A percentile compares a stretch with the other conserved stretches of the same genome.
phyloP scores from a whole-genome alignment of 2,888 invertebrate species.

The Apodemia arnacis region DNA sequence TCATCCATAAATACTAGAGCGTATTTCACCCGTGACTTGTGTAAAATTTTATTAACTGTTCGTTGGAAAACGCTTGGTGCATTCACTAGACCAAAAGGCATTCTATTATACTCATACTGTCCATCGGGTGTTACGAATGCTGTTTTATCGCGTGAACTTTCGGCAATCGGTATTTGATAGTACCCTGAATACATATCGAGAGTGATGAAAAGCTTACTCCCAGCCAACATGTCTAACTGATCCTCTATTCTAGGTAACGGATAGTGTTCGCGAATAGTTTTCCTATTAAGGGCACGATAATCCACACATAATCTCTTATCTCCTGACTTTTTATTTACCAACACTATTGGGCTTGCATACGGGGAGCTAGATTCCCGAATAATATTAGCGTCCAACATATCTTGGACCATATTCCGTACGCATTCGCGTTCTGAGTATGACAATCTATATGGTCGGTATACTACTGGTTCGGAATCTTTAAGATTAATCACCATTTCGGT shows the following conservation, averaged over 20 bases:
- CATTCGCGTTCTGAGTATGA: constrained; percentile 2
- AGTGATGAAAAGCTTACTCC: constrained; percentile 57
- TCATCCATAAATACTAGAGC: constrained; percentile 82
- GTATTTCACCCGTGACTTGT: constrained; percentile 19
- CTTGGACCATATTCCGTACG: not conserved
- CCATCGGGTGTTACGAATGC: too few species aligned
- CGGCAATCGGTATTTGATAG: constrained; percentile 62
- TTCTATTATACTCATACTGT: too few species aligned
- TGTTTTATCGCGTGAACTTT: constrained; percentile 42
- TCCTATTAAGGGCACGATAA: constrained; percentile 13
- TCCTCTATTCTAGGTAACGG: constrained; percentile 18
- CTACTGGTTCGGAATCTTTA: constrained; percentile 25
- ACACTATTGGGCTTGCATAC: constrained; percentile 60
- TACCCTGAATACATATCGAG: constrained; percentile 75
- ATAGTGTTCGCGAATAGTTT: constrained; percentile 14
- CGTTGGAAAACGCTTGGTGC: constrained; percentile 66
- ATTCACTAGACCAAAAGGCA: constrained; percentile 71
- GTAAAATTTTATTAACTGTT: constrained; percentile 18
- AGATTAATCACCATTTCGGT: constrained; percentile 17
- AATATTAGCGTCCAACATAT: constrained; percentile 29
- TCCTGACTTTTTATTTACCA: constrained; percentile 71
- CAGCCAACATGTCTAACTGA: constrained; percentile 53
- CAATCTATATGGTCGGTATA: constrained; percentile 35
- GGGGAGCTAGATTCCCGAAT: constrained; percentile 52
- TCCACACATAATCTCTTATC: constrained; percentile 16